phyloP scores from a whole-genome alignment of 2,797 vertebrate genomes.

The Falco naumanni region DNA sequence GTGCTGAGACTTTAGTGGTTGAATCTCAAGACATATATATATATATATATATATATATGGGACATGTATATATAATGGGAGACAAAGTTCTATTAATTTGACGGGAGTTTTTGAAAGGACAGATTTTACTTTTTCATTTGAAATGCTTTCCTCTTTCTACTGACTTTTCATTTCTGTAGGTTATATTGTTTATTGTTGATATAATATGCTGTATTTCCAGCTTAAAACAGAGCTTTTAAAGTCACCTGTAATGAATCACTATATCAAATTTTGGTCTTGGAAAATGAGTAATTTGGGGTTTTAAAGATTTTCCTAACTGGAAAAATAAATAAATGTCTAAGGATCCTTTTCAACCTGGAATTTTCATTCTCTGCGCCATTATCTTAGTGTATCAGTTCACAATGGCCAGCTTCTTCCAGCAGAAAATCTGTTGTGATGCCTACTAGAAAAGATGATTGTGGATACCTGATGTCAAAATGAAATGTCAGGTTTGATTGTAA shows the following conservation, averaged over 20 bases:
- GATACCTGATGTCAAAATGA: neutral
- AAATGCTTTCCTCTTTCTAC: neutral
- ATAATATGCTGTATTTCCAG: neutral
- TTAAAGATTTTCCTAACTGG: neutral
- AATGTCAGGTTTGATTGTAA: neutral
- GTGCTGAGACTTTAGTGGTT: neutral
- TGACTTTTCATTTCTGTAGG: neutral
- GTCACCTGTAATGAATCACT: neutral
- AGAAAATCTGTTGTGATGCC: neutral
- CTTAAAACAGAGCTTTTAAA: neutral
- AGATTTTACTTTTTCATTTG: neutral
- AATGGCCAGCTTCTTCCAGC: neutral
- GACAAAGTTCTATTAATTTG: neutral
- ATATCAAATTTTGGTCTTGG: neutral
- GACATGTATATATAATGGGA: neutral
- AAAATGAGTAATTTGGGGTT: neutral
- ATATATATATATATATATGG: too few relatives aligned
- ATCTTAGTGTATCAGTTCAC: neutral
- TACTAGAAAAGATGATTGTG: neutral
- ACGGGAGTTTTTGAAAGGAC: neutral
- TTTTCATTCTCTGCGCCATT: neutral
- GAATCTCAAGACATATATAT: neutral
- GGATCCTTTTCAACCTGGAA: neutral
- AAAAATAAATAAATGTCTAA: neutral
- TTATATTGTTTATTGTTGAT: neutral